These are phyloP conservation scores for Sciaenops ocellatus DNA, from an alignment of 2,797 vertebrate species.

Conservation along the genomic window DNA sequence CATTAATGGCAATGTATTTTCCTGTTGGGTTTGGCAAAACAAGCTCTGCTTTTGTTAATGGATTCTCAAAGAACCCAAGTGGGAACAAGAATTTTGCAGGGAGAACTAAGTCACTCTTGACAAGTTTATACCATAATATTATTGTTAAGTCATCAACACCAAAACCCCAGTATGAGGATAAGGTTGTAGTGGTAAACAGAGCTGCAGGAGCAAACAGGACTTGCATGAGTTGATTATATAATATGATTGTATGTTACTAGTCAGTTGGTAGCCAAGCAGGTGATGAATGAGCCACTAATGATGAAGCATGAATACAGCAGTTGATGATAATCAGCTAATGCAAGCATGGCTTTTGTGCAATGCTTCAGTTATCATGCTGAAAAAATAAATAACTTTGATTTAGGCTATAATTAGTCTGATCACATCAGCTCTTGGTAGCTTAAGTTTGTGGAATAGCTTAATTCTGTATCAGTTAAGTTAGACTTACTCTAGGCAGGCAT, in stretches of 20 bases:
- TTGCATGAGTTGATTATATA: neutral
- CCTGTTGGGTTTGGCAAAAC: neutral
- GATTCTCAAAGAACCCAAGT: neutral
- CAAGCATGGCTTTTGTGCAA: neutral
- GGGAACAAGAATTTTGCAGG: neutral
- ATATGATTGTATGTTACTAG: neutral
- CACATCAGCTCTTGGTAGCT: neutral
- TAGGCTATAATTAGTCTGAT: neutral
- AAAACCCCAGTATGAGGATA: neutral
- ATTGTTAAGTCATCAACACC: no score
- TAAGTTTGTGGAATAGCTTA: neutral
- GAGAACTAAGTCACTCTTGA: neutral
- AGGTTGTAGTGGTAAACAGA: neutral
- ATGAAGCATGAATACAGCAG: neutral
- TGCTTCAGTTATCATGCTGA: conserved; percentile 1
- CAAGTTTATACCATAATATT: neutral
- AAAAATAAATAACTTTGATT: conserved; percentile 2
- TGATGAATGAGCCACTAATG: neutral
- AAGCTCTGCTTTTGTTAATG: neutral
- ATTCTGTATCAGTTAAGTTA: neutral
- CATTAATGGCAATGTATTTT: neutral
- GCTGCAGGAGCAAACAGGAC: neutral
- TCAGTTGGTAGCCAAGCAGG: neutral
- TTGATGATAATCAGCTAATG: conserved; percentile 1
- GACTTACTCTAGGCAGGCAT: neutral